phyloP scores from a whole-genome alignment of 2,113 vertebrate species.

The Colius striatus region DNA sequence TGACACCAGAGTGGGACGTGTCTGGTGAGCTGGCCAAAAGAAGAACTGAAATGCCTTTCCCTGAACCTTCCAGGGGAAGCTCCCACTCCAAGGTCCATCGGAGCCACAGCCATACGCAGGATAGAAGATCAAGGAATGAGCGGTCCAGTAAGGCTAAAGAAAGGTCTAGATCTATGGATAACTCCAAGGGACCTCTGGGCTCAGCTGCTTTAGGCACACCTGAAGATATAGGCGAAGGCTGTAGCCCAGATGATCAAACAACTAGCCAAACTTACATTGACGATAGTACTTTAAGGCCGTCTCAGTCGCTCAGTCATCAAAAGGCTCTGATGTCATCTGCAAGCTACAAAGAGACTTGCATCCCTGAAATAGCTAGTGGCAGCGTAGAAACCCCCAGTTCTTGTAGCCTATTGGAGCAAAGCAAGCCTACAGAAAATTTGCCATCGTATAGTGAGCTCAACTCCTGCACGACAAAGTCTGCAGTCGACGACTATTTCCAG shows the following conservation, averaged over 20 bases:
- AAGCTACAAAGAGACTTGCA: constrained; percentile 84
- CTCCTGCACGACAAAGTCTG: constrained; percentile 85
- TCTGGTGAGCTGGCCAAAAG: constrained; percentile 96
- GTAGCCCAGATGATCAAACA: constrained; percentile 86
- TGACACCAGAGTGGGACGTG: constrained; percentile 97
- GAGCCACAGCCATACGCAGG: constrained; percentile 98
- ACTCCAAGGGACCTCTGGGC: constrained; percentile 92
- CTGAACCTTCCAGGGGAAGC: constrained; percentile 93
- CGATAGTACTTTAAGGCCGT: constrained; percentile 90
- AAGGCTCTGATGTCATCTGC: constrained; percentile 83
- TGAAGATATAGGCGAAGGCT: constrained; percentile 87
- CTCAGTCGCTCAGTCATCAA: constrained; percentile 85
- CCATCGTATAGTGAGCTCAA: constrained; percentile 88
- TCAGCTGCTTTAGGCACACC: constrained; percentile 84
- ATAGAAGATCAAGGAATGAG: constrained; percentile 93
- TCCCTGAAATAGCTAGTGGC: constrained; percentile 84
- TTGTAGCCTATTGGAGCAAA: constrained; percentile 87
- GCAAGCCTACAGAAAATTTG: constrained; percentile 86
- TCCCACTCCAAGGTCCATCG: constrained; percentile 96
- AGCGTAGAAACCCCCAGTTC: constrained; percentile 85
- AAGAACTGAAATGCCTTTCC: constrained; percentile 97
- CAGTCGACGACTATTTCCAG: constrained; percentile 92
- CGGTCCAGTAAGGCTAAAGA: constrained; percentile 96
- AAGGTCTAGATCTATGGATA: constrained; percentile 96
- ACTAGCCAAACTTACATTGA: constrained; percentile 90